A percentile compares a stretch with the other conserved stretches of the same genome.
phyloP scores from a whole-genome alignment of 2,888 invertebrate genomes.

The Lydus trimaculatus region DNA sequence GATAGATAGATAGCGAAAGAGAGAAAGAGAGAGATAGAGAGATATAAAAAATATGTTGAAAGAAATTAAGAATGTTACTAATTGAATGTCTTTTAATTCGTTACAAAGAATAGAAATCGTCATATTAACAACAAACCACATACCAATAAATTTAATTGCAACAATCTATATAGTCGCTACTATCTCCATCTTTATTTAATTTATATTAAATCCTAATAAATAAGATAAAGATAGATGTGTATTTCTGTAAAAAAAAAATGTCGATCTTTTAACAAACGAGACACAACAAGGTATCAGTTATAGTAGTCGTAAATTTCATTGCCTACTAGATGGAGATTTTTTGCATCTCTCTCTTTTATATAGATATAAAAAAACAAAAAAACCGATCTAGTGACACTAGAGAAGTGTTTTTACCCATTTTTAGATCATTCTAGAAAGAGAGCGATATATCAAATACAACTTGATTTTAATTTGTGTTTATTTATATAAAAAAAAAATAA shows the following conservation, averaged over 20 bases:
- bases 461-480: neutral
- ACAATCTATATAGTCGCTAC: conserved; percentile 6
- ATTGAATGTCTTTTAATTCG: conserved; percentile 56
- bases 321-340: conserved; percentile 9
- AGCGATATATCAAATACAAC: neutral
- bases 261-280: neutral
- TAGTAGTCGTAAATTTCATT: conserved; percentile 29
- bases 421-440: too few relatives aligned
- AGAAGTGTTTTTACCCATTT: too few relatives aligned
- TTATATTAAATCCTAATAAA: conserved; percentile 20
- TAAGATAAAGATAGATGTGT: conserved; percentile 30
- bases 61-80: conserved; percentile 56
- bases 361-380: too few relatives aligned
- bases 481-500: too few relatives aligned
- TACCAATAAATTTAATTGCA: conserved; percentile 46
- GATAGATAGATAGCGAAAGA: neutral
- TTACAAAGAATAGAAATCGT: conserved; percentile 55
- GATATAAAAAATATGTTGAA: conserved; percentile 36
- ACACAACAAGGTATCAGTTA: neutral
- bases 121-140: conserved; percentile 52
- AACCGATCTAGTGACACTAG: conserved; percentile 10
- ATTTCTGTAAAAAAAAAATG: neutral
- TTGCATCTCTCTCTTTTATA: too few relatives aligned
- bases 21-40: conserved; percentile 5
- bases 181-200: conserved; percentile 32